Conservation (phyloP, 2,888 invertebrate genomes). For the Chesias legatella region DNA sequence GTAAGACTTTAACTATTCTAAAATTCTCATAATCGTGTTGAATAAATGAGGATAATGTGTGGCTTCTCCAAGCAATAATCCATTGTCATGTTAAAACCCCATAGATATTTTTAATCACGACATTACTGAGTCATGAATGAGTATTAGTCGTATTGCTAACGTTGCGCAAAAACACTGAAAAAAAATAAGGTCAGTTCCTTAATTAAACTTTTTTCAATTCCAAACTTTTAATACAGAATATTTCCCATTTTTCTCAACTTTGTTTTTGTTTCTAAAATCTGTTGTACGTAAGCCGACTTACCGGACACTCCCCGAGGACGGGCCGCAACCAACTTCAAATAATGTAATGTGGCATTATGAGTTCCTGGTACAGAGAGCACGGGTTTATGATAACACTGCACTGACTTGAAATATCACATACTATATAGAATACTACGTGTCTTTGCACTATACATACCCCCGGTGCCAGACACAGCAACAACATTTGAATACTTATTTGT, state of each 20-base stretch:
- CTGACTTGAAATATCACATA: not conserved
- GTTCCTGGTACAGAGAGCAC: slow-evolving; percentile 32
- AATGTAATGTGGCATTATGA: slow-evolving; percentile 33
- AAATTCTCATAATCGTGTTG: no score
- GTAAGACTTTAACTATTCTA: no score
- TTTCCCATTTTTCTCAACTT: not conserved
- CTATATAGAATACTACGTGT: no score
- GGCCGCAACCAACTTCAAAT: slow-evolving; percentile 25
- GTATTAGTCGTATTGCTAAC: slow-evolving; percentile 2
- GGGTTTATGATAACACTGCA: slow-evolving; percentile 20
- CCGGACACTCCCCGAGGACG: slow-evolving; percentile 4
- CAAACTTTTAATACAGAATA: not conserved
- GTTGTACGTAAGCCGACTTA: slow-evolving; percentile 1
- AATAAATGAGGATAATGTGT: no score
- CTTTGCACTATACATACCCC: no score
- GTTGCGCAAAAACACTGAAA: no score
- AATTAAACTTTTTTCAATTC: not conserved
- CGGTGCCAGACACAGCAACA: no score
- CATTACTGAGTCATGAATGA: not conserved
- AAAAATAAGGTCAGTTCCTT: no score
- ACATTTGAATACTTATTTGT: no score
- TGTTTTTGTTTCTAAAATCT: slow-evolving; percentile 3
- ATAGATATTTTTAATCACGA: no score
- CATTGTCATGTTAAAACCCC: no score
- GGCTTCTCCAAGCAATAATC: no score